Base-by-base conservation (phyloP, 2,797 vertebrate species). In the Acipenser ruthenus region DNA sequence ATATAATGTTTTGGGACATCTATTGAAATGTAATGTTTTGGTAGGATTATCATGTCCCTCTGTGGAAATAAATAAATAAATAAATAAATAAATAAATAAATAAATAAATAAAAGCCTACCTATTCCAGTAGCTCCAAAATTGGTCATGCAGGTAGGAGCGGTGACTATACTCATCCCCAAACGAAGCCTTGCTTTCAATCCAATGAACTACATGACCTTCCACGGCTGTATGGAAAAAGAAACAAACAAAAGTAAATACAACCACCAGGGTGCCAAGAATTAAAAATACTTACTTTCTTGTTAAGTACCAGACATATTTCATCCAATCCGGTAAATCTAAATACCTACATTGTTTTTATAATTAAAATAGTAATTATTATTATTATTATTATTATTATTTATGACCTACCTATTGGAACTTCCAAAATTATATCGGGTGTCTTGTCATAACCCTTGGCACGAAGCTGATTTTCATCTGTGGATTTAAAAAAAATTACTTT, bases 111-210 rank as follows among this genome's bases (percentile, higher is more conserved):
- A 18, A 18, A 18, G 15, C 15, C 15, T 18, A 96, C 97, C 96
- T 95, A 89, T 99, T 99, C 92, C 96, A 99, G 84, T 99, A 99
- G 85, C 97, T 99, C 97, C 97, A 99, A 83, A 99, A 99, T 77
- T 99, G 97, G 77, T 99, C 97, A 50, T 95, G 94, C 74, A 99
- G 90, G 78, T 99, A 97, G 13, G 90, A 89, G 63, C 89, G 91
- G 80, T 99, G 97, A 78, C 96, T 98, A 80, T 92, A 90, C 82
- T 97, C 94, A 75, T 99, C 96, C 77, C 96, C 97, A 8, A 99
- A 99, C 23, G 97, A 99, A 13, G 97, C 97, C 85, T 99, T 99
- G 87, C 97, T 99, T 87, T 99, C 97, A 71, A 99, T 97, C 97
- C 96, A 99, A 84, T 99, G 95, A 73, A 99, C 91, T 51, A 96